These are phyloP conservation scores for Potorous gilbertii DNA, from an alignment of 2,797 vertebrate genomes.

Conservation along the genomic window DNA sequence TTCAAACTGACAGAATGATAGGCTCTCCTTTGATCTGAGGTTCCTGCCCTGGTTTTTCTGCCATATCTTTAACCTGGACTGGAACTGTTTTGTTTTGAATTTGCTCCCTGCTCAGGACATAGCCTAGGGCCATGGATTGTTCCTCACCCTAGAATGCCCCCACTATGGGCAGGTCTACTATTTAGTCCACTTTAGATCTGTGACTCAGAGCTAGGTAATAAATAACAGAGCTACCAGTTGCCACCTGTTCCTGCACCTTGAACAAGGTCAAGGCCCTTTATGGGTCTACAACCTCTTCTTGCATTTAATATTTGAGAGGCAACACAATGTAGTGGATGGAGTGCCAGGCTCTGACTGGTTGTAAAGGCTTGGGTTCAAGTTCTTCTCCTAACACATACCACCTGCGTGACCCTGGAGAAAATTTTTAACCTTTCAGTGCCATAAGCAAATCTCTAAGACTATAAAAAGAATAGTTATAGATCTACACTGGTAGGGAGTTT, in stretches of 20 bases:
- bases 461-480: background rate
- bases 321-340: background rate
- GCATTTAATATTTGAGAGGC: background rate
- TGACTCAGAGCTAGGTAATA: background rate
- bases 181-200: background rate
- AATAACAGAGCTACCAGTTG: background rate
- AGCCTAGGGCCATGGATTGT: background rate
- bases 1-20: too few relatives aligned
- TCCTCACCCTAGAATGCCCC: background rate
- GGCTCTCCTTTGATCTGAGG: too few relatives aligned
- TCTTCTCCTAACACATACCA: background rate
- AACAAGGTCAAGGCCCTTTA: background rate
- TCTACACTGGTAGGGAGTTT: background rate
- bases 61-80: background rate
- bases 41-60: too few relatives aligned
- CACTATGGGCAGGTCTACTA: background rate
- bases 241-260: background rate
- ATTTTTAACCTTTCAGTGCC: background rate
- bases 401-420: background rate
- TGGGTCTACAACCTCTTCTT: background rate
- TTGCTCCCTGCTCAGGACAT: background rate
- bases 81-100: background rate
- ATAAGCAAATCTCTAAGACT: background rate
- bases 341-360: background rate
- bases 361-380: background rate